Percentiles rank a stretch among this genome's conserved stretches.
phyloP scores from a whole-genome alignment of 2,888 invertebrate genomes.

The Philhelius pedissequus region DNA sequence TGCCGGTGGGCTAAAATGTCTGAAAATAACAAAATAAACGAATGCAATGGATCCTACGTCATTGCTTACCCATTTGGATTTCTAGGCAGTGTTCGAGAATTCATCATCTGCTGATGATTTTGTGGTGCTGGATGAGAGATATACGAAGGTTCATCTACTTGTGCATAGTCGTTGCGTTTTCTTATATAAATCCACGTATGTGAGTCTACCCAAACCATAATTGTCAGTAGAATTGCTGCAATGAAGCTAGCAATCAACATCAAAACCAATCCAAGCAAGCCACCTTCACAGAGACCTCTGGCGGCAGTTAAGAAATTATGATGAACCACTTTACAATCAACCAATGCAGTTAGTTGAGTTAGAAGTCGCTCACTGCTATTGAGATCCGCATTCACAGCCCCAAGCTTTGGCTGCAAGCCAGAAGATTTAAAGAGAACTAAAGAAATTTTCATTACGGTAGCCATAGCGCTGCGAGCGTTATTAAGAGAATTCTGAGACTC shows the following conservation, averaged over 20 bases:
- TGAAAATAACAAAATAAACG: slow-evolving; percentile 69
- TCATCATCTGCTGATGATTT: slow-evolving; percentile 80
- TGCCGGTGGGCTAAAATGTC: slow-evolving; percentile 79
- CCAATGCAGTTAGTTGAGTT: slow-evolving; percentile 84
- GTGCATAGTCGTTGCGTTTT: slow-evolving; percentile 89
- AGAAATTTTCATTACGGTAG: slow-evolving; percentile 78
- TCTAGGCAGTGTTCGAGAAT: slow-evolving; percentile 79
- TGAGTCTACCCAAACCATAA: slow-evolving; percentile 95
- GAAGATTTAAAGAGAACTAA: slow-evolving; percentile 79
- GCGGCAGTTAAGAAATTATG: slow-evolving; percentile 90
- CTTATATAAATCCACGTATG: slow-evolving; percentile 98
- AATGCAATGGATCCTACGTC: not conserved
- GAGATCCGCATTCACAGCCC: slow-evolving; percentile 87
- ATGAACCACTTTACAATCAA: slow-evolving; percentile 91
- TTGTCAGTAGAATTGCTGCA: slow-evolving; percentile 93
- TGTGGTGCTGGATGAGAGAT: slow-evolving; percentile 79
- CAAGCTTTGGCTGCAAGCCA: slow-evolving; percentile 86
- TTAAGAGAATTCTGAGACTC: slow-evolving; percentile 86
- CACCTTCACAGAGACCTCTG: slow-evolving; percentile 90
- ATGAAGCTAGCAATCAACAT: slow-evolving; percentile 92
- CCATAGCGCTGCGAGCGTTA: slow-evolving; percentile 79
- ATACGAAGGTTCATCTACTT: slow-evolving; percentile 89
- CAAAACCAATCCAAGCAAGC: slow-evolving; percentile 89
- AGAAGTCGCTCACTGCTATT: slow-evolving; percentile 87
- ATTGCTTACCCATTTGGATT: slow-evolving; percentile 79